These are phyloP conservation scores for Euphonia xanthogaster DNA, from an alignment of 2,797 vertebrate species.

Conservation along the genomic window DNA sequence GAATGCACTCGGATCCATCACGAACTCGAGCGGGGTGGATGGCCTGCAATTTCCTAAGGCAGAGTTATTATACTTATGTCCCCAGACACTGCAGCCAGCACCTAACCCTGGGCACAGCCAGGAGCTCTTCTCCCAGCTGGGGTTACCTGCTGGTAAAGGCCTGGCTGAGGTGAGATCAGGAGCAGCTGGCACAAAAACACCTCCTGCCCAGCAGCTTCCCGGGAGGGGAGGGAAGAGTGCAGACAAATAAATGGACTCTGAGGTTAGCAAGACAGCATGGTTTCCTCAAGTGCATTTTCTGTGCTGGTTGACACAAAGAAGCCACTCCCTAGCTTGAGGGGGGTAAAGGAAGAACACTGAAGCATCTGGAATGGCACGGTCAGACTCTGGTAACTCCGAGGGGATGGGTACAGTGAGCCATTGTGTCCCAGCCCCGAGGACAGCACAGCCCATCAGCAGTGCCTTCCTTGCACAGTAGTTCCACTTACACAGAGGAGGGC, in stretches of 20 bases:
- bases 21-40: accelerated
- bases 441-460: background rate
- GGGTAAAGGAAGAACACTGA: background rate
- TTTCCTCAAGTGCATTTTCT: background rate
- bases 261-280: background rate
- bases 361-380: background rate
- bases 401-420: background rate
- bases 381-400: background rate
- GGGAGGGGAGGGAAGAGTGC: background rate
- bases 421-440: background rate
- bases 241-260: background rate
- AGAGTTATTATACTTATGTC: background rate
- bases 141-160: background rate
- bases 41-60: background rate
- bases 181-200: background rate
- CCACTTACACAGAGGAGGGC: background rate
- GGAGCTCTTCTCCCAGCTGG: background rate
- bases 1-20: background rate
- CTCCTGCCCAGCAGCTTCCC: background rate
- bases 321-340: background rate
- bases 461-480: background rate
- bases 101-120: background rate
- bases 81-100: background rate
- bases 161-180: background rate
- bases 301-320: background rate